A percentile compares a stretch with the other conserved stretches of the same genome.
These are phyloP conservation scores for Chelon labrosus DNA, from an alignment of 2,797 vertebrate genomes.

Conservation along the genomic window DNA sequence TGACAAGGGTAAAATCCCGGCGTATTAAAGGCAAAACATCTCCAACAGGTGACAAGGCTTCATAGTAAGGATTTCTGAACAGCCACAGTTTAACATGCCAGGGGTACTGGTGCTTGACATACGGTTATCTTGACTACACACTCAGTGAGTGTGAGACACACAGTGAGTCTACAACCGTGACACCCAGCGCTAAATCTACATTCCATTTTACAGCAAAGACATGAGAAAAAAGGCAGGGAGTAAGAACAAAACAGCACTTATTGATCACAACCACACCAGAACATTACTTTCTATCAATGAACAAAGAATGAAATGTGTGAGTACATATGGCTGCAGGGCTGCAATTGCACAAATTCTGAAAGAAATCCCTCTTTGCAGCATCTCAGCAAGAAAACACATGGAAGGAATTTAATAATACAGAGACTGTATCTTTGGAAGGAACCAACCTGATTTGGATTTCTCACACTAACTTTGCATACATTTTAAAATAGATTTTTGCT, in stretches of 20 bases:
- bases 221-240: conserved; percentile 8
- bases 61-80: conserved; percentile 60
- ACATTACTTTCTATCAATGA: conserved; percentile 29
- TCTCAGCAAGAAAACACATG: conserved; percentile 32
- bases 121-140: conserved; percentile 38
- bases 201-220: conserved; percentile 35
- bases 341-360: not conserved
- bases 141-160: conserved; percentile 21
- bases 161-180: conserved; percentile 33
- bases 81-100: conserved; percentile 68
- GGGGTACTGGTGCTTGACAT: conserved; percentile 42
- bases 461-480: not conserved
- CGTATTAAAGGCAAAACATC: conserved; percentile 59
- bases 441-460: not conserved
- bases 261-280: conserved; percentile 34
- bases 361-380: not conserved
- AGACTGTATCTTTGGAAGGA: not conserved
- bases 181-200: conserved; percentile 28
- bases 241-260: conserved; percentile 24
- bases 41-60: conserved; percentile 76
- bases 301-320: conserved; percentile 17
- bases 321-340: conserved; percentile 14
- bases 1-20: conserved; percentile 62
- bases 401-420: not conserved
- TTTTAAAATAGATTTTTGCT: not conserved